Evolutionary conservation across 2,888 invertebrate species (phyloP), one percentile per base, ranked within the genome.

Genomic region (Bruchidius siliquastri): DNA sequence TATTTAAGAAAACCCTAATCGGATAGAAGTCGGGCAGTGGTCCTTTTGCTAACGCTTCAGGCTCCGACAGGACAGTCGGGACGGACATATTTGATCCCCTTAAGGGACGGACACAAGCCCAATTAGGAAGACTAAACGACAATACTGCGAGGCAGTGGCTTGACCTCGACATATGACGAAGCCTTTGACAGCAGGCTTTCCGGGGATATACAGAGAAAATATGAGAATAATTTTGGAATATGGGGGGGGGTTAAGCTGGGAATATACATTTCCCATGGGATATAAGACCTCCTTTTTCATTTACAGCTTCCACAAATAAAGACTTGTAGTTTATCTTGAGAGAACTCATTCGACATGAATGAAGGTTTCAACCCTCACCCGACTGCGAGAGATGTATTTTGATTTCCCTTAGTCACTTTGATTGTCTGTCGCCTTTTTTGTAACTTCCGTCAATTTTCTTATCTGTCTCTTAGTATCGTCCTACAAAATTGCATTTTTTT

Each of bases 61-160:
- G 49, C 49, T 49, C 1, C 49, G 75, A 69, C 76, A 78, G 75
- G 78, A 76, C 76, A 75, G 76, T 75, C 74, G 74, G 77, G 73
- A 73, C 74, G 76, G 78, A 80, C 78, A 80, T 77, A 78, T 80
- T 77, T 80, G 78, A 80, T 78, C 79, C 78, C 76, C 75, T 77
- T 77, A 77, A 75, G 76, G 79, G 77, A 76, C 78, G 77, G 76
- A 78, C 49, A 49, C 49, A 49, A 13, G 49, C 49, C 49, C 49
- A 49, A 49, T 49, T 49, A 49, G 49, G 49, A 49, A 49, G 49
- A 49, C 49, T 49, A 49, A 49, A 49, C 49, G 49, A 49, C 49
- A 49, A 49, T 49, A 49, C 49, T 3, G 18, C 49, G 49, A 13
- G 76, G 73, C 70, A 74, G 78, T 79, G 49, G 49, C 49, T 49